Percentiles rank a stretch among this genome's conserved stretches.
Conservation (phyloP, 2,888 invertebrate species). For the Rhagium mordax region DNA sequence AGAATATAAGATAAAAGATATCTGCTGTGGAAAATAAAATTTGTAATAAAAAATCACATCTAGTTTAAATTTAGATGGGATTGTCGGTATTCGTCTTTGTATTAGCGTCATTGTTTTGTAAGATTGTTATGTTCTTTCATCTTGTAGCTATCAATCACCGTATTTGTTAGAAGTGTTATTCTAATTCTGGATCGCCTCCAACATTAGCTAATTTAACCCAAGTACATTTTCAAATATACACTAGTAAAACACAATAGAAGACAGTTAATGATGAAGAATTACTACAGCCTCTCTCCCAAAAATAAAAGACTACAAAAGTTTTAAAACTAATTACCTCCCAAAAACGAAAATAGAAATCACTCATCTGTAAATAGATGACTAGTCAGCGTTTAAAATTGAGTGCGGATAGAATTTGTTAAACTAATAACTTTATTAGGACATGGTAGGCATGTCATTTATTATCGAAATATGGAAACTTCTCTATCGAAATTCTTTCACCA, state of each 20-base stretch:
- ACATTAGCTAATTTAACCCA: constrained; percentile 54
- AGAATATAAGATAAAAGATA: constrained; percentile 8
- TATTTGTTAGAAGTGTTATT: constrained; percentile 51
- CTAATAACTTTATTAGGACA: not conserved
- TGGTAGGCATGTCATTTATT: not conserved
- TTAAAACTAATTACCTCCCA: constrained; percentile 16
- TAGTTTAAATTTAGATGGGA: constrained; percentile 21
- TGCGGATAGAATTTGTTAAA: not conserved
- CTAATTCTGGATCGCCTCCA: constrained; percentile 54
- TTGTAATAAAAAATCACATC: constrained; percentile 12
- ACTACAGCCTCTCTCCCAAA: constrained; percentile 9
- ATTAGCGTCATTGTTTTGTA: constrained; percentile 32
- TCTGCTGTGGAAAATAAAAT: constrained; percentile 5
- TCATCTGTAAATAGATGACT: constrained; percentile 15
- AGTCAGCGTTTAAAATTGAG: constrained; percentile 14
- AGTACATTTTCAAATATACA: constrained; percentile 52
- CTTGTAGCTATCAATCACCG: constrained; percentile 54
- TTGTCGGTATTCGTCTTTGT: constrained; percentile 33
- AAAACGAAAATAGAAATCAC: constrained; percentile 24
- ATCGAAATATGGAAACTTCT: too few relatives aligned
- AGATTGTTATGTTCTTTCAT: constrained; percentile 49
- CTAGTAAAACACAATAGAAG: constrained; percentile 48
- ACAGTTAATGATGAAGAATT: constrained; percentile 36
- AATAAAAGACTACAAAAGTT: constrained; percentile 18
- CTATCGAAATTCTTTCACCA: too few relatives aligned